Evolutionary conservation across 2,888 invertebrate species (phyloP).

Genomic region (Mesorhabditis sp.): DNA sequence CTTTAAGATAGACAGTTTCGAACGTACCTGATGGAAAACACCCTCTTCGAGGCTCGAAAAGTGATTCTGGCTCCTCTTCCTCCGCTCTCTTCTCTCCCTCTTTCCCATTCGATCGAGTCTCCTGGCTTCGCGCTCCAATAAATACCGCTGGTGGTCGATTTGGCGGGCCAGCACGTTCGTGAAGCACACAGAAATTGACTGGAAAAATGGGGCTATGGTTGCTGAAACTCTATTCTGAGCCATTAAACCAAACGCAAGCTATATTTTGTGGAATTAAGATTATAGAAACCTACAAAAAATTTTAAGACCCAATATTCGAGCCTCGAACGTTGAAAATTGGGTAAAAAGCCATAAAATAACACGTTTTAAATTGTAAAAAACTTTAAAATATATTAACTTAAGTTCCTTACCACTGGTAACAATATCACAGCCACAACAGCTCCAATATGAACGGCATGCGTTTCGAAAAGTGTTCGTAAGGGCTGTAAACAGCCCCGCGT

Average conservation of each 20-base stretch:
- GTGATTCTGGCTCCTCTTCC: conserved; percentile 16
- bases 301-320: too few species aligned
- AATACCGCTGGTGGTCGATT: conserved; percentile 56
- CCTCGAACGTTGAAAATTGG: too few species aligned
- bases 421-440: conserved; percentile 53
- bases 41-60: not conserved
- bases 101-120: conserved; percentile 45
- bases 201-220: conserved; percentile 19
- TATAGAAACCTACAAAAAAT: too few species aligned
- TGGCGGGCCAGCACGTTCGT: conserved; percentile 56
- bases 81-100: conserved; percentile 28
- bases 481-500: conserved; percentile 55
- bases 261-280: too few species aligned
- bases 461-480: conserved; percentile 51
- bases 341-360: too few species aligned
- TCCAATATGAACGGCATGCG: conserved; percentile 56
- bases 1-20: too few species aligned
- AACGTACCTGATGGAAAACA: not conserved
- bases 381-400: too few species aligned
- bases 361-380: too few species aligned
- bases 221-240: not conserved
- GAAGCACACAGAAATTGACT: conserved; percentile 54
- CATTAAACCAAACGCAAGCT: too few species aligned
- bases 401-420: conserved; percentile 55
- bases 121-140: conserved; percentile 53